A percentile compares a stretch with the other conserved stretches of the same genome.
Evolutionary conservation across 2,113 vertebrate species (phyloP).

Genomic region (Campylomormyrus tamandua): DNA sequence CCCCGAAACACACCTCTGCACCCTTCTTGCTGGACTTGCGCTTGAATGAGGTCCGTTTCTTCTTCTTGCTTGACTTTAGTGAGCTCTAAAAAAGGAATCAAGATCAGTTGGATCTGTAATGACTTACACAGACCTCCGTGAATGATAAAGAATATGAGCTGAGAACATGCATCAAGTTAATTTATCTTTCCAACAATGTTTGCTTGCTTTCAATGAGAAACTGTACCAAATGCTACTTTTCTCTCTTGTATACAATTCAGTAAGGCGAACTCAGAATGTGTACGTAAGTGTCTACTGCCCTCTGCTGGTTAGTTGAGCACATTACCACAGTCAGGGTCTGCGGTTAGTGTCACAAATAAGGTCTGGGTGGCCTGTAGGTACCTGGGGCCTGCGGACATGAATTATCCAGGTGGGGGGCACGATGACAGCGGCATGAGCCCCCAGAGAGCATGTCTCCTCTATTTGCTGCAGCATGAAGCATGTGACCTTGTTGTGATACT

Average conservation of each 20-base stretch:
- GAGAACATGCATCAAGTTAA: not conserved
- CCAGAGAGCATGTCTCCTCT: slow-evolving; percentile 84
- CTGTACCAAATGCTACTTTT: not conserved
- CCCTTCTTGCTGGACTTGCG: slow-evolving; percentile 87
- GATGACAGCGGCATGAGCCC: slow-evolving; percentile 84
- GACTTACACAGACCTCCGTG: not conserved
- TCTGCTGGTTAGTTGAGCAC: not conserved
- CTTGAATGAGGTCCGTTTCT: slow-evolving; percentile 88
- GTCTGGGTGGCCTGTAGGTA: slow-evolving; percentile 22
- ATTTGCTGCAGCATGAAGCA: slow-evolving; percentile 99
- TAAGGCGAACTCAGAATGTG: not conserved
- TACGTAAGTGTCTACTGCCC: not conserved
- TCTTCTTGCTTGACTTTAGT: slow-evolving; percentile 92
- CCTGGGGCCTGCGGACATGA: slow-evolving; percentile 76
- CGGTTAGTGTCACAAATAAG: not conserved
- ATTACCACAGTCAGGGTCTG: not conserved
- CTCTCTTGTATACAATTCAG: not conserved
- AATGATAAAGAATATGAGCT: not conserved
- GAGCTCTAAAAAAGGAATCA: slow-evolving; percentile 63
- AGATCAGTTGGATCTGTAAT: not conserved
- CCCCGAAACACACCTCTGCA: slow-evolving; percentile 62
- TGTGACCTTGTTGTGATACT: slow-evolving; percentile 96
- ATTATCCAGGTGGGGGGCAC: slow-evolving; percentile 93
- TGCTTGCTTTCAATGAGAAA: not conserved
- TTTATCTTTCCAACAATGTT: not conserved